Evolutionary conservation across 2,888 invertebrate genomes (phyloP), one percentile per base, ranked within the genome.

Genomic region (Dasysyrphus tricinctus): DNA sequence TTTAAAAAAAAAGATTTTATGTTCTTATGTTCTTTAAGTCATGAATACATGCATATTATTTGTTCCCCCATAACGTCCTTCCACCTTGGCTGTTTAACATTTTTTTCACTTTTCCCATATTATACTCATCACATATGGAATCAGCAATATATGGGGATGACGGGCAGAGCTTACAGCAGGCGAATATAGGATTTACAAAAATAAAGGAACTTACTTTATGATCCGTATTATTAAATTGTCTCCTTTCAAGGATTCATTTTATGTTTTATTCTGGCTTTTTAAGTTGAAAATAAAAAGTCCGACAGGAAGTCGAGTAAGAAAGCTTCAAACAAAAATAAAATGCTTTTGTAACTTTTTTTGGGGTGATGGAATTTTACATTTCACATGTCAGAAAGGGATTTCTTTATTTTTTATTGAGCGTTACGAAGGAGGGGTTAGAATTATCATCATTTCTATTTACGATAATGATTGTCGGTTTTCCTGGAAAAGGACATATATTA

Each of bases 161-260:
- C 16, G 11, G 24, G 42, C 16, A 37, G 44, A 70, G 81, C 76
- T 81, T 81, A 77, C 14, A 54, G 8, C 24, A 24, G 24, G 24
- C 24, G 14, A 32, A 59, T 47, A 85, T 79, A 47, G 11, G 16
- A 72, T 54, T 54, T 54, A 54, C 12, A 61, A 69, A 79, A 77
- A 78, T 37, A 39, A 56, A 72, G 80, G 80, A 88, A 89, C 89
- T 89, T 88, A 89, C 88, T 90, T 90, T 90, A 90, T 90, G 89
- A 90, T 89, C 89, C 90, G 89, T 90, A 89, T 89, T 90, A 90
- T 90, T 90, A 90, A 90, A 90, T 90, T 90, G 89, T 88, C 89
- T 88, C 81, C 73, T 77, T 67, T 77, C 34, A 80, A 56, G 39
- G 59, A 49, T 49, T 49, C 44, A 49, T 67, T 84, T 81, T 81